These are phyloP conservation scores for Epinephelus awoara DNA, from an alignment of 2,797 vertebrate species.

Conservation along the genomic window DNA sequence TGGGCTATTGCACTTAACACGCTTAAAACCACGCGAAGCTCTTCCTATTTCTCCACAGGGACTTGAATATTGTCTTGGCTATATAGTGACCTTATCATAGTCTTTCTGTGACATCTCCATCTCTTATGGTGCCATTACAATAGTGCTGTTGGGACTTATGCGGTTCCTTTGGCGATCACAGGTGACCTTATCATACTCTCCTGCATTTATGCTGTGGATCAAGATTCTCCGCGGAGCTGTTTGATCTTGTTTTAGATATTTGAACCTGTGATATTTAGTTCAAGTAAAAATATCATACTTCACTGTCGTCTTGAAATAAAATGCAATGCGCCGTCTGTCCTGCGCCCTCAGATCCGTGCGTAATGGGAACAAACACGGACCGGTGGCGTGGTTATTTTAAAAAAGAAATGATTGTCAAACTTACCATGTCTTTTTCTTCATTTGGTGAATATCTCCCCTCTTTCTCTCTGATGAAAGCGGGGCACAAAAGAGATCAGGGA, in stretches of 20 bases:
- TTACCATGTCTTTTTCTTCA: conserved; percentile 51
- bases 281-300: background rate
- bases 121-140: background rate
- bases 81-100: background rate
- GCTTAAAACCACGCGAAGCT: background rate
- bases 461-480: background rate
- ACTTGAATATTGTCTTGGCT: background rate
- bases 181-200: conserved; percentile 30
- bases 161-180: background rate
- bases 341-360: conserved; percentile 56
- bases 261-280: background rate
- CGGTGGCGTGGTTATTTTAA: background rate
- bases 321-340: background rate
- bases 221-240: background rate
- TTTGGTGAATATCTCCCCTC: background rate
- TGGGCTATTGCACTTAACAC: background rate
- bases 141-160: background rate
- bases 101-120: conserved; percentile 3
- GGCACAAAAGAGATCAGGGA: conserved; percentile 23
- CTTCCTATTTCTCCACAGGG: background rate
- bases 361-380: conserved; percentile 49
- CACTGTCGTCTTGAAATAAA: background rate
- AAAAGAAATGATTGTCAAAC: conserved; percentile 13
- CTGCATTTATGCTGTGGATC: background rate
- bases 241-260: background rate